Percentiles rank a stretch among this genome's conserved stretches.
Evolutionary conservation across 2,797 vertebrate species (phyloP).

Genomic region (Alfaro cultratus): DNA sequence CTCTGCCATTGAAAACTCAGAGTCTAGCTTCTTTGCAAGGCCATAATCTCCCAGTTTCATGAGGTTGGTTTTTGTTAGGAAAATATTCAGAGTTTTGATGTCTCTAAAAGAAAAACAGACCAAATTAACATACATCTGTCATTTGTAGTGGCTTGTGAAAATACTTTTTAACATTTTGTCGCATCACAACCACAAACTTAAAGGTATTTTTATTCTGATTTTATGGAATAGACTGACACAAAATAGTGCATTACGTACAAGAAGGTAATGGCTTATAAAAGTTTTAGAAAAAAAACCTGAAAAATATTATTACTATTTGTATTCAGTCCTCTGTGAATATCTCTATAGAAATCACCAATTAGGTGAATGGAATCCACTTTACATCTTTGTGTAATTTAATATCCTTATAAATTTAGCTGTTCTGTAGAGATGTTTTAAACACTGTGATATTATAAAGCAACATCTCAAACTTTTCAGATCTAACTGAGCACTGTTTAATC

Average conservation of each 20-base stretch:
- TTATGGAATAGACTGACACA: neutral
- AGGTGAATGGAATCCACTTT: neutral
- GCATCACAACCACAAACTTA: neutral
- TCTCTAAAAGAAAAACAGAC: slow-evolving; percentile 81
- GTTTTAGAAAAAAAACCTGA: neutral
- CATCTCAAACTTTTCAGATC: neutral
- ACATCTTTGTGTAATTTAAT: neutral
- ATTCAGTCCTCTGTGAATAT: neutral
- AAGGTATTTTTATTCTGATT: neutral
- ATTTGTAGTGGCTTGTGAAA: neutral
- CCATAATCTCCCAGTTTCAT: slow-evolving; percentile 98
- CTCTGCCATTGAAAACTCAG: slow-evolving; percentile 97
- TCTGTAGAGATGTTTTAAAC: neutral
- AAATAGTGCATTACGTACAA: neutral
- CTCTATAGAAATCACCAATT: neutral
- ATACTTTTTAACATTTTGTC: neutral
- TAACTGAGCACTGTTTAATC: neutral
- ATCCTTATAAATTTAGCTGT: neutral
- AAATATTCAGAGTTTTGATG: slow-evolving; percentile 99
- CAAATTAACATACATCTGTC: neutral
- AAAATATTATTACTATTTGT: neutral
- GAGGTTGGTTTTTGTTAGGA: slow-evolving; percentile 97
- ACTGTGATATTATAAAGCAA: neutral
- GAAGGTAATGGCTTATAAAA: neutral
- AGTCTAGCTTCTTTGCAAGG: slow-evolving; percentile 95